Base-by-base conservation (phyloP, 2,888 invertebrate genomes). In the Crossocerus cetratus region DNA sequence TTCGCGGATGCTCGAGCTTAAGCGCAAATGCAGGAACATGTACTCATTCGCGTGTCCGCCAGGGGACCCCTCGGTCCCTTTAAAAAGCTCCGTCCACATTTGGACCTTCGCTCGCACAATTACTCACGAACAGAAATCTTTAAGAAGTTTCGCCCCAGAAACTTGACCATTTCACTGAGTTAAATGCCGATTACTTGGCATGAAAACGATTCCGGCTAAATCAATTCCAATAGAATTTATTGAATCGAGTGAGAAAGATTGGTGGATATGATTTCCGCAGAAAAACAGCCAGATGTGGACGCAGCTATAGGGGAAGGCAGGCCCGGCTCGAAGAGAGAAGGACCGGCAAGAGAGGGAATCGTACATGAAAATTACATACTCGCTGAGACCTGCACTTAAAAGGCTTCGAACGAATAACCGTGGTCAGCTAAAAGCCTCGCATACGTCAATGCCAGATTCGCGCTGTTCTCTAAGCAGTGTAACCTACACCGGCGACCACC, bases 301-400 rank as follows among this genome's bases (percentile, higher is more conserved):
- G 53, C 54, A 49, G 49, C 59, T 66, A 66, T 63, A 65, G 71
- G 73, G 72, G 58, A 68, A 74, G 65, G 72, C 69, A 68, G 70
- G 2, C n/a, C 3, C 3, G n/a, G 49, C 21, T 42, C 62, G 70
- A 21, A 54, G 65, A 69, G 23, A 20, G 65, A 69, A 61, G 56
- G 60, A 63, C 18, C 53, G 60, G 61, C 55, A 44, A 57, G 73
- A 62, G 70, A 69, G 76, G 75, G 75, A 83, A 72, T 77, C 76
- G 77, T 82, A 82, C 78, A 82, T 82, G 83, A 82, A 83, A 82
- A 82, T 82, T 82, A 82, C 83, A 82, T 83, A 78, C 78, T 70
- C 74, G 59, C 65, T 76, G 77, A 72, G 83, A 72, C 77, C 80
- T 77, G 77, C 72, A 80, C 80, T 82, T 82, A 82, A 82, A 80